phyloP scores from a whole-genome alignment of 2,113 vertebrate species.

The Circaetus gallicus region DNA sequence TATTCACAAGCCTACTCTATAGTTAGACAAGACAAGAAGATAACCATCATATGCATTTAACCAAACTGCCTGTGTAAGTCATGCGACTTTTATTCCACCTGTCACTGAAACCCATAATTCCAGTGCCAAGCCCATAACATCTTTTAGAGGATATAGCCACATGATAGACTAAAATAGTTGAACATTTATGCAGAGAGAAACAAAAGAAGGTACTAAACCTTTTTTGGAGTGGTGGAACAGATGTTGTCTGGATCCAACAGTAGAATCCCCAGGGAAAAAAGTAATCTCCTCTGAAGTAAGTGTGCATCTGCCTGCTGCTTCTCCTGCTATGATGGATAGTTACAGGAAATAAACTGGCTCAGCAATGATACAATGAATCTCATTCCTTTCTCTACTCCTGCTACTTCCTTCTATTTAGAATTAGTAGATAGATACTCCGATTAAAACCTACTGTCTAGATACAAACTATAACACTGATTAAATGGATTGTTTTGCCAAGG shows the following conservation, averaged over 20 bases:
- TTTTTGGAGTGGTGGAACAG: constrained; percentile 71
- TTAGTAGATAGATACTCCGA: constrained; percentile 82
- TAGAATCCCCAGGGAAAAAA: constrained; percentile 66
- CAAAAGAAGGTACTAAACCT: constrained; percentile 57
- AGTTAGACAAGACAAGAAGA: not conserved
- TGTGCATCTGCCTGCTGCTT: constrained; percentile 78
- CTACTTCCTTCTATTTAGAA: constrained; percentile 74
- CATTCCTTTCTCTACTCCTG: constrained; percentile 32
- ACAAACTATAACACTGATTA: constrained; percentile 89
- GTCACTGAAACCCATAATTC: not conserved
- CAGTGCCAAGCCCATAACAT: not conserved
- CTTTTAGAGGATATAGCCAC: not conserved
- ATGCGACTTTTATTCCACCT: not conserved
- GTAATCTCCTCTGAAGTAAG: constrained; percentile 55
- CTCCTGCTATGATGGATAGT: constrained; percentile 81
- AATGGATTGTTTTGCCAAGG: constrained; percentile 79
- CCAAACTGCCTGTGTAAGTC: not conserved
- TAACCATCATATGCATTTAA: not conserved
- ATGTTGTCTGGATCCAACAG: constrained; percentile 72
- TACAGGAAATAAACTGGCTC: constrained; percentile 82
- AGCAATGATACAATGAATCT: constrained; percentile 71
- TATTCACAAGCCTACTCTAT: not conserved
- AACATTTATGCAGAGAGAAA: not conserved
- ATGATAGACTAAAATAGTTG: not conserved
- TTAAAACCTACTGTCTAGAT: constrained; percentile 88